These are phyloP conservation scores for Gallinago nigripennis DNA, from an alignment of 2,797 vertebrate genomes.

Conservation along the genomic window DNA sequence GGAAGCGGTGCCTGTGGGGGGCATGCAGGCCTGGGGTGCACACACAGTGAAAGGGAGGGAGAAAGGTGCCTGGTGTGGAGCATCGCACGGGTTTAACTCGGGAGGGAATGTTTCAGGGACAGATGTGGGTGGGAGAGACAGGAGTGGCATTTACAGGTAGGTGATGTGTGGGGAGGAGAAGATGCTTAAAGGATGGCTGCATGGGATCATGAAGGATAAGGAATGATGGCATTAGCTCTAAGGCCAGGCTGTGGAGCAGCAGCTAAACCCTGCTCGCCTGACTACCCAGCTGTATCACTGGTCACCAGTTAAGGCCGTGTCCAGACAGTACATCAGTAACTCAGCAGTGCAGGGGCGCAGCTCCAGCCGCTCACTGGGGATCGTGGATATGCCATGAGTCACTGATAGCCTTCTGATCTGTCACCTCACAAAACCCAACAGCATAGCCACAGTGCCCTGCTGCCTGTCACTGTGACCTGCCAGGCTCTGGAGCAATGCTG, in stretches of 20 bases:
- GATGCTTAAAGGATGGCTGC: neutral
- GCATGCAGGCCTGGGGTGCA: neutral
- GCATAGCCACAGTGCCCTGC: neutral
- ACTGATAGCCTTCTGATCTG: neutral
- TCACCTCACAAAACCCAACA: neutral
- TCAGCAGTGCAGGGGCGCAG: neutral
- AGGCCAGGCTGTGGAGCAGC: neutral
- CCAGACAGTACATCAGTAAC: neutral
- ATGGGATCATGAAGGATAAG: neutral
- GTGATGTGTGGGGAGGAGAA: neutral
- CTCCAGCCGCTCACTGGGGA: neutral
- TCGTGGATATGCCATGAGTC: rapidly evolving
- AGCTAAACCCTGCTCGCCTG: neutral
- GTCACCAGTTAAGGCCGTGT: neutral
- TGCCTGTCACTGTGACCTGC: neutral
- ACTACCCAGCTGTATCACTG: neutral
- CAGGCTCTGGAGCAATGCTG: neutral
- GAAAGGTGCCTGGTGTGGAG: neutral
- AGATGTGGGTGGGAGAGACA: neutral
- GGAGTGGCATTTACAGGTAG: neutral
- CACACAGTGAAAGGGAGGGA: neutral
- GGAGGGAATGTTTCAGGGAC: neutral
- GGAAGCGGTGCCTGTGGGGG: neutral
- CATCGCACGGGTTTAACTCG: neutral
- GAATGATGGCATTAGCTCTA: neutral